Conservation (phyloP, 2,113 vertebrate species). For the Gyps fulvus region DNA sequence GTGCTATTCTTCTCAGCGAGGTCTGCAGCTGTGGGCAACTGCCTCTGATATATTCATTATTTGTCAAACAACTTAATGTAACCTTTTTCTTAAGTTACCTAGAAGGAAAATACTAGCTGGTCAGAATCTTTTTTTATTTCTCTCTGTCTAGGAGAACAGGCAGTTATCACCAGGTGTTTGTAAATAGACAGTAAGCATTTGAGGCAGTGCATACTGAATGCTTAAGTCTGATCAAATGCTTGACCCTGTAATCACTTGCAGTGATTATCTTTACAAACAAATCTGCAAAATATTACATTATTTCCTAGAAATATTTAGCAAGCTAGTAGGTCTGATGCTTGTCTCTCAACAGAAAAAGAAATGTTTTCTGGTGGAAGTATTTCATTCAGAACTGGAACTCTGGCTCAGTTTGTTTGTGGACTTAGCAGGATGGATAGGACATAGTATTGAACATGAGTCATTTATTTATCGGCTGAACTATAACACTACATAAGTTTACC, state of each 20-base stretch:
- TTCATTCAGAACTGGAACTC: not conserved
- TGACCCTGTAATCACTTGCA: not conserved
- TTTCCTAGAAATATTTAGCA: not conserved
- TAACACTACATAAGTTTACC: not conserved
- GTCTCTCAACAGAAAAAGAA: not conserved
- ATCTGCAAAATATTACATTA: not conserved
- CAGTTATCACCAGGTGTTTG: not conserved
- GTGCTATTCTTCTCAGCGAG: not conserved
- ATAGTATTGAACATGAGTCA: rapidly evolving
- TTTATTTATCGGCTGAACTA: not conserved
- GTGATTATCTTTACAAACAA: not conserved
- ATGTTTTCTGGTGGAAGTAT: not conserved
- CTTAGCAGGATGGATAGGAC: not conserved
- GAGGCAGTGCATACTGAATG: not conserved
- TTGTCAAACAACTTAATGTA: not conserved
- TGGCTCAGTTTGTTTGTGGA: not conserved
- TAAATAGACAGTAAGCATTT: not conserved
- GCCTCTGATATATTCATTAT: not conserved
- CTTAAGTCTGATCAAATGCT: not conserved
- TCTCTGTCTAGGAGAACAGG: not conserved
- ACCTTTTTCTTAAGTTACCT: not conserved
- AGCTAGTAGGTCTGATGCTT: not conserved
- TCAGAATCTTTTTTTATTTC: not conserved
- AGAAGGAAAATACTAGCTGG: not conserved
- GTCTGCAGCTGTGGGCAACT: rapidly evolving